Base-by-base conservation (phyloP, 2,797 vertebrate species). In the Neostethus bicornis region DNA sequence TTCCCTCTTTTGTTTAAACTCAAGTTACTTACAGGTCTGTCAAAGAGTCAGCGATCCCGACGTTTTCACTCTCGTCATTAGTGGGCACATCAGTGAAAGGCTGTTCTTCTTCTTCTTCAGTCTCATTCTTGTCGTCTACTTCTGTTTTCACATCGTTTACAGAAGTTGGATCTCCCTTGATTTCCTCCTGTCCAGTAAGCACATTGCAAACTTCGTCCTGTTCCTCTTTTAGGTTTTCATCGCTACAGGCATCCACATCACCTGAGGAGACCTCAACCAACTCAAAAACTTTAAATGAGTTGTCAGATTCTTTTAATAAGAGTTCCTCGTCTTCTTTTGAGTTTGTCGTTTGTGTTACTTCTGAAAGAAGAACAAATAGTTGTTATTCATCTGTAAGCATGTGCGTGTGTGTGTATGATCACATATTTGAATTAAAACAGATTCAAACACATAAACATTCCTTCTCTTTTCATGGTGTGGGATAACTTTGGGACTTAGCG, bases 1-100 rank as follows among this genome's bases (percentile, higher is more conserved):
- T 83, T 84, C 70, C 63, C 17, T 31, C 74, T 78, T 75, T n/a
- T n/a, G n/a, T 41, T 43, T 4, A 19, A 58, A 34, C 17, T 4
- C 0, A 9, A 35, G 16, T 79, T 77, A 88, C 88, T 90, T 58
- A 90, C 89, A 29, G 57, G 26, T 60, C 46, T 37, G 7, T 59
- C 28, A 46, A 31, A 67, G 20, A 48, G 41, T 19, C 21, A 24
- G 12, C 31, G 49, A 9, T 35, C 48, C 64, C 17, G 9, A 48
- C 24, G 16, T 75, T 78, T 44, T 70, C 61, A 8, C 51, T 43
- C 56, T 76, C 71, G 44, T 63, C 52, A 10, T 43, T 0, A 23
- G 19, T 23, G 38, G 35, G 37, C n/a, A 37, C 2, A 2, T 42
- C n/a, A 35, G 46, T 71, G 41, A 38, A 61, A 44, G 24, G 49